Evolutionary conservation across 2,888 invertebrate genomes (phyloP).

Genomic region (Camptogramma bilineatum): DNA sequence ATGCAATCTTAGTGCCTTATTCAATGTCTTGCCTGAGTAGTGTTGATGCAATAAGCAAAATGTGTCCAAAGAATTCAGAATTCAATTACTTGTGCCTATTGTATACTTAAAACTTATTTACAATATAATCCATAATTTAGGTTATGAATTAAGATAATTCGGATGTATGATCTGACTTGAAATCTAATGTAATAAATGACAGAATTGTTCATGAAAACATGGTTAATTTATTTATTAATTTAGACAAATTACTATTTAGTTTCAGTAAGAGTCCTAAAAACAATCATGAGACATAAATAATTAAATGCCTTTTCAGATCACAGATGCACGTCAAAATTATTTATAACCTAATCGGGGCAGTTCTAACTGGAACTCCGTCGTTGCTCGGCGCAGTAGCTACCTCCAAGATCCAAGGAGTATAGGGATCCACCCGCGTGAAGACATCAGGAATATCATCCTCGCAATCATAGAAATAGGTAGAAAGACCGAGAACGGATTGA

Average conservation of each 20-base stretch:
- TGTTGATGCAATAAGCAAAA: constrained; percentile 43
- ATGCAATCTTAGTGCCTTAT: constrained; percentile 62
- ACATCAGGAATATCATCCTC: constrained; percentile 51
- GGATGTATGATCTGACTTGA: constrained; percentile 23
- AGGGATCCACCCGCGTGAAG: constrained; percentile 60
- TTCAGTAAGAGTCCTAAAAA: too few species aligned
- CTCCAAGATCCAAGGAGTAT: constrained; percentile 64
- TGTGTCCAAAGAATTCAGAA: constrained; percentile 38
- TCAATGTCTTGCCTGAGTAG: constrained; percentile 67
- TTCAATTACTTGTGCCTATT: constrained; percentile 34
- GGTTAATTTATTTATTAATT: constrained; percentile 31
- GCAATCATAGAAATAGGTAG: constrained; percentile 57
- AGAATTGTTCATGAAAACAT: constrained; percentile 40
- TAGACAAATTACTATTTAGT: background rate
- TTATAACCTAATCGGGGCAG: constrained; percentile 2
- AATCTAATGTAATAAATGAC: constrained; percentile 34
- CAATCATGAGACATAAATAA: background rate
- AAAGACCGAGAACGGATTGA: constrained; percentile 53
- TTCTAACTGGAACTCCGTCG: constrained; percentile 24
- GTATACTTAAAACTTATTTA: constrained; percentile 29
- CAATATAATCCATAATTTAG: constrained; percentile 13
- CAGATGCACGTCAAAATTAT: background rate
- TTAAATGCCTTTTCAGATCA: background rate
- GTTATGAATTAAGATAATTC: constrained; percentile 17
- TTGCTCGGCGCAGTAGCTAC: constrained; percentile 48